A percentile compares a stretch with the other conserved stretches of the same genome.
Evolutionary conservation across 2,797 vertebrate genomes (phyloP).

Genomic region (Cyprinella venusta): DNA sequence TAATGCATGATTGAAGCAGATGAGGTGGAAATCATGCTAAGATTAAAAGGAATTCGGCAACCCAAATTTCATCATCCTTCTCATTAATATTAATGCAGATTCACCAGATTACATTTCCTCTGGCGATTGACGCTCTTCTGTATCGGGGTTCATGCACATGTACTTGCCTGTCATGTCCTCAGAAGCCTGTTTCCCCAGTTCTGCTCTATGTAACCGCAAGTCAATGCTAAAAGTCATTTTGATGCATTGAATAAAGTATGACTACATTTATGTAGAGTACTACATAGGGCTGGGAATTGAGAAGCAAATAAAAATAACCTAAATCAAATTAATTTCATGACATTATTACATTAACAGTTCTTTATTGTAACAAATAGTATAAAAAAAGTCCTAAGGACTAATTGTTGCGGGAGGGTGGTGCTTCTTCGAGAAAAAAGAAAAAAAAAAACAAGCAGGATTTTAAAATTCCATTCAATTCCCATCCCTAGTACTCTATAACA

Average conservation of each 20-base stretch:
- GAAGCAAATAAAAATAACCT: background rate
- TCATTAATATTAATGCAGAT: conserved; percentile 16
- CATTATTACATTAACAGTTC: background rate
- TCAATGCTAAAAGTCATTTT: conserved; percentile 27
- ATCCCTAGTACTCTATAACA: background rate
- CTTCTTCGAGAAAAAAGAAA: background rate
- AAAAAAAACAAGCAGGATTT: background rate
- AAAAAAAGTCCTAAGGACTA: background rate
- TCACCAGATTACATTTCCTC: conserved; percentile 16
- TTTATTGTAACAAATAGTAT: background rate
- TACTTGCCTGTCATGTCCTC: conserved; percentile 54
- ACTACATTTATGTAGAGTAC: conserved; percentile 7
- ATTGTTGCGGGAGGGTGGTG: background rate
- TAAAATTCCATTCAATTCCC: background rate
- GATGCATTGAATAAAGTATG: background rate
- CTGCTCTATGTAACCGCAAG: conserved; percentile 37
- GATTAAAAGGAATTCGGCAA: conserved; percentile 9
- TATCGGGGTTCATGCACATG: conserved; percentile 44
- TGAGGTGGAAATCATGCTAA: background rate
- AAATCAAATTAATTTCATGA: background rate
- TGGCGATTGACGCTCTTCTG: background rate
- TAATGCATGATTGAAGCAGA: conserved; percentile 19
- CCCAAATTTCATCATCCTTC: conserved; percentile 23
- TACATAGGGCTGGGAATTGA: background rate
- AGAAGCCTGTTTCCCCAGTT: conserved; percentile 26